Percentiles rank a stretch among this genome's conserved stretches.
Evolutionary conservation across 2,797 vertebrate species (phyloP).

Genomic region (Erethizon dorsatum): DNA sequence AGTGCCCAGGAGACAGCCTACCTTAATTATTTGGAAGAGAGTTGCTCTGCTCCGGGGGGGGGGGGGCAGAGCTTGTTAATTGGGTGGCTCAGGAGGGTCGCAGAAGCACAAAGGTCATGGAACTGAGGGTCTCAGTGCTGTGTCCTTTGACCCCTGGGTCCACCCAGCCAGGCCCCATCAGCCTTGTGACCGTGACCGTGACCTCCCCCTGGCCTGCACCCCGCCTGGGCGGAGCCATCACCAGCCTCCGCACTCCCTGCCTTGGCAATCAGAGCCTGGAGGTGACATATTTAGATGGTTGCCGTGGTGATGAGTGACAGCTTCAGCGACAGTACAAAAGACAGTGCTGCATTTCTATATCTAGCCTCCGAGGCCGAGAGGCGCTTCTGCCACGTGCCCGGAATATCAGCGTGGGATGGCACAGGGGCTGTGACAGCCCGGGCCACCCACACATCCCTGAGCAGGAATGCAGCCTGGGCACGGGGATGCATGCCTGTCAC

Average conservation of each 20-base stretch:
- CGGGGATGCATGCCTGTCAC: background rate
- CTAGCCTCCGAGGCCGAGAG: background rate
- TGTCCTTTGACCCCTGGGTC: background rate
- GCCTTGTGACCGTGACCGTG: background rate
- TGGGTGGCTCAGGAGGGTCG: background rate
- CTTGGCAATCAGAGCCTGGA: constrained; percentile 32
- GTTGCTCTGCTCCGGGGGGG: background rate
- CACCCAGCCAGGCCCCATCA: fast-evolving
- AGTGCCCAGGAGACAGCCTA: background rate
- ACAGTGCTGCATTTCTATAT: constrained; percentile 28
- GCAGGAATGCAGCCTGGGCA: background rate
- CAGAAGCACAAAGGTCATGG: too few species aligned
- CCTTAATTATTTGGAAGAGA: background rate
- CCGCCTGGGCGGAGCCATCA: background rate
- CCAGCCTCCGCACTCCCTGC: background rate
- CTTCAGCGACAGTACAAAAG: background rate
- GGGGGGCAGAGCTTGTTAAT: background rate
- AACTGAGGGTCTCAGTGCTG: background rate
- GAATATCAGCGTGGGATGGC: background rate
- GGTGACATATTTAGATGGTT: constrained; percentile 70
- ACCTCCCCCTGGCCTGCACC: background rate
- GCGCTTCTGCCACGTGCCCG: background rate
- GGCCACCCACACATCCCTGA: background rate
- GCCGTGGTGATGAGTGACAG: constrained; percentile 55
- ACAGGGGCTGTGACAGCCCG: background rate